phyloP scores from a whole-genome alignment of 2,113 vertebrate genomes.

The Salvelinus fontinalis region DNA sequence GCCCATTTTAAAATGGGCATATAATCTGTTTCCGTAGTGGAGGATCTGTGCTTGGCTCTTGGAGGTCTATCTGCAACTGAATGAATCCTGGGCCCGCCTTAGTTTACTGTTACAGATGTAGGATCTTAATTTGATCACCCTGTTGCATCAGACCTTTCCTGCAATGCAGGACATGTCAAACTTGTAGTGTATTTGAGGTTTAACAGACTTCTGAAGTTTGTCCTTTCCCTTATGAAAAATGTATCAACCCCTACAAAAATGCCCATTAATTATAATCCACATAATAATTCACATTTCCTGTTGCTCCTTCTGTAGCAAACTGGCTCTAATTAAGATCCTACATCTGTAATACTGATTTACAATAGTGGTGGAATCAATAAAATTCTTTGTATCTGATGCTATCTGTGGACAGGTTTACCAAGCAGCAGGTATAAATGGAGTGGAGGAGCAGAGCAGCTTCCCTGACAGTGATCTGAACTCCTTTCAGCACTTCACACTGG shows the following conservation, averaged over 20 bases:
- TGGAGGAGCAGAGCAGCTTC: slow-evolving; percentile 37
- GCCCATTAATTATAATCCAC: too few relatives aligned
- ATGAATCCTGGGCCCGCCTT: background rate
- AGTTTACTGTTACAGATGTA: background rate
- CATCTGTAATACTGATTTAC: slow-evolving; percentile 17
- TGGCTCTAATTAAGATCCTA: too few relatives aligned
- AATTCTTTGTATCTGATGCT: background rate
- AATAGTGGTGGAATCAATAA: background rate
- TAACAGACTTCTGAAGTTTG: too few relatives aligned
- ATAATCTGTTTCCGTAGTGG: background rate
- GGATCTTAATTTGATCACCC: too few relatives aligned
- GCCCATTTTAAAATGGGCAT: slow-evolving; percentile 22
- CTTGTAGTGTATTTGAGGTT: too few relatives aligned
- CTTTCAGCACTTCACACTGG: slow-evolving; percentile 33
- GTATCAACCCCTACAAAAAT: too few relatives aligned
- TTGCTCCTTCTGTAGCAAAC: too few relatives aligned
- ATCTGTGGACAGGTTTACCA: background rate
- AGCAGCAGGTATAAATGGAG: background rate
- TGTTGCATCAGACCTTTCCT: too few relatives aligned
- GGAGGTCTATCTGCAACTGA: background rate
- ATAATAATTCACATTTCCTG: too few relatives aligned
- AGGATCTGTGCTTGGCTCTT: background rate
- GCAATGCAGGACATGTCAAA: too few relatives aligned
- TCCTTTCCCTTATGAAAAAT: too few relatives aligned
- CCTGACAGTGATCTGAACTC: slow-evolving; percentile 38